Evolutionary conservation across 2,888 invertebrate species (phyloP).

Genomic region (Antitype chi): DNA sequence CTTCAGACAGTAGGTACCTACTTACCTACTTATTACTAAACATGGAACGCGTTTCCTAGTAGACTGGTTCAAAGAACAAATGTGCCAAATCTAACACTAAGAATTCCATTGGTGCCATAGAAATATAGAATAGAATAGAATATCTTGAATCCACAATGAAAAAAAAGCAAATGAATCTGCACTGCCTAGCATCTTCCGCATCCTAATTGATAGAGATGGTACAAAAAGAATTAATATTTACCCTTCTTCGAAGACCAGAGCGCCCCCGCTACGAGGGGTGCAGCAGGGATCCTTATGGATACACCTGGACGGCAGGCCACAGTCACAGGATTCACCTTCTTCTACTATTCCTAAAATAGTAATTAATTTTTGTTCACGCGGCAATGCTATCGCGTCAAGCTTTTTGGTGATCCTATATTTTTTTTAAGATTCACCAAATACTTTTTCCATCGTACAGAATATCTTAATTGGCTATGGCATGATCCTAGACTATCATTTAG

Average conservation of each 20-base stretch:
- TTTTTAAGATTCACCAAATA: not conserved
- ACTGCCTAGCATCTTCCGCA: too few species aligned
- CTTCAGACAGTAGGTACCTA: too few species aligned
- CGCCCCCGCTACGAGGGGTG: slow-evolving; percentile 85
- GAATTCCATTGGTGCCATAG: too few species aligned
- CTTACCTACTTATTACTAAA: too few species aligned
- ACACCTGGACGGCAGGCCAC: slow-evolving; percentile 90
- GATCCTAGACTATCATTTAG: not conserved
- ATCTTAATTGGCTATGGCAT: not conserved
- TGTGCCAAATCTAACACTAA: too few species aligned
- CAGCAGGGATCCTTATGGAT: slow-evolving; percentile 86
- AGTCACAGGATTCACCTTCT: slow-evolving; percentile 93
- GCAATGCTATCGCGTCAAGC: not conserved
- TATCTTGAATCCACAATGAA: too few species aligned
- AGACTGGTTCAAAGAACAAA: too few species aligned
- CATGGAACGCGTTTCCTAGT: too few species aligned
- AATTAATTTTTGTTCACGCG: not conserved
- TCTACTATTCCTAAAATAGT: slow-evolving; percentile 90
- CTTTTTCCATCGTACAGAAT: not conserved
- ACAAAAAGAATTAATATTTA: slow-evolving; percentile 48
- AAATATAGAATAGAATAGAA: too few species aligned
- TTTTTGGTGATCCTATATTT: not conserved
- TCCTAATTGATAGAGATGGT: too few species aligned
- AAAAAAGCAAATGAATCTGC: too few species aligned
- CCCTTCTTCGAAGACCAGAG: slow-evolving; percentile 81